These are phyloP conservation scores for Poecilus cupreus DNA, from an alignment of 2,888 invertebrate species.

Conservation along the genomic window DNA sequence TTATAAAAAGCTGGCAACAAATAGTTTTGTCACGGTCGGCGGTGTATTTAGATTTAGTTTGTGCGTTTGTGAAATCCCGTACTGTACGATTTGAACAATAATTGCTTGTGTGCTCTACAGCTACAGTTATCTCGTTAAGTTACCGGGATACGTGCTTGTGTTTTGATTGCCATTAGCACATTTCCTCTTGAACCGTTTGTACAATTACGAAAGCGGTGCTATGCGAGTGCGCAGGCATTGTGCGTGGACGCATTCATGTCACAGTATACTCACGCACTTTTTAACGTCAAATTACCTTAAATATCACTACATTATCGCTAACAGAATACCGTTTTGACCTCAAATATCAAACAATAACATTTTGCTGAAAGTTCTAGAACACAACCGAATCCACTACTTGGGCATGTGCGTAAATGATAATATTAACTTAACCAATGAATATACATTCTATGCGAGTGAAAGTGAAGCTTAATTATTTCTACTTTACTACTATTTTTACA, in stretches of 20 bases:
- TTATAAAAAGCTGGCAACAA: background rate
- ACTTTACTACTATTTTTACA: too few species aligned
- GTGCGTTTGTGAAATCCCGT: conserved; percentile 29
- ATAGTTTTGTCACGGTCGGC: conserved; percentile 2
- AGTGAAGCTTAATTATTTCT: too few species aligned
- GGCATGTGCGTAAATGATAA: too few species aligned
- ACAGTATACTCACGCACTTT: conserved; percentile 3
- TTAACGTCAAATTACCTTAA: background rate
- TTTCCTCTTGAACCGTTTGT: conserved; percentile 50
- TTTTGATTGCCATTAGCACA: conserved; percentile 59
- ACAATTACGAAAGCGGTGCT: conserved; percentile 30
- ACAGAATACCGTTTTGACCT: too few species aligned
- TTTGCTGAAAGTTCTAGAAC: too few species aligned
- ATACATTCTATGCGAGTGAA: too few species aligned
- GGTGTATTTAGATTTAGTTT: background rate
- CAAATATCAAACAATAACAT: too few species aligned
- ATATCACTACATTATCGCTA: too few species aligned
- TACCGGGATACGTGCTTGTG: conserved; percentile 52
- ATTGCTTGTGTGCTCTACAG: conserved; percentile 46
- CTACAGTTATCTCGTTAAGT: conserved; percentile 55
- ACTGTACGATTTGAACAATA: conserved; percentile 51
- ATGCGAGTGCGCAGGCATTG: conserved; percentile 19
- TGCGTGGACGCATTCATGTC: conserved; percentile 4
- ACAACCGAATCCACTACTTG: too few species aligned
- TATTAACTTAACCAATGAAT: too few species aligned